Evolutionary conservation across 2,888 invertebrate genomes (phyloP).

Genomic region (Drosophila fungiperda): DNA sequence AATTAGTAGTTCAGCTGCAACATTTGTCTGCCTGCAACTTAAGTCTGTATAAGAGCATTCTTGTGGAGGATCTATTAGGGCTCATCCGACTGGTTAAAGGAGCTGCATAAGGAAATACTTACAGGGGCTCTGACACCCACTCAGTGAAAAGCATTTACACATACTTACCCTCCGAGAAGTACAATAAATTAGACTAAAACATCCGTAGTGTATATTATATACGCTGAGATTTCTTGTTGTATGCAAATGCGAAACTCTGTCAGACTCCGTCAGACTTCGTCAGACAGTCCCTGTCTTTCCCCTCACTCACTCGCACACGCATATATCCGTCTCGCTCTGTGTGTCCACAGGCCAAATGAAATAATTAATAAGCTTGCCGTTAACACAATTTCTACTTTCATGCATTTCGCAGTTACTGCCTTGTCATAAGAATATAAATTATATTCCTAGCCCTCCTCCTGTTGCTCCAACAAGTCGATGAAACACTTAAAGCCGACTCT

Average conservation of each 20-base stretch:
- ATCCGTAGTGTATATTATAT: conserved; percentile 35
- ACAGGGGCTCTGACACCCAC: conserved; percentile 1
- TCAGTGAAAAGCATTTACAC: conserved; percentile 5
- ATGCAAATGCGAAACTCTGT: conserved; percentile 33
- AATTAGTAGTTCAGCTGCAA: conserved; percentile 7
- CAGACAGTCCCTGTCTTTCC: background rate
- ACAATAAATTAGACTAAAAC: conserved; percentile 62
- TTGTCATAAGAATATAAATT: conserved; percentile 53
- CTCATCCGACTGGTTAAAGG: conserved; percentile 29
- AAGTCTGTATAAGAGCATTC: conserved; percentile 2
- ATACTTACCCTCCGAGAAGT: conserved; percentile 35
- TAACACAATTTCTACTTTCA: conserved; percentile 64
- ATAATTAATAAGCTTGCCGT: conserved; percentile 70
- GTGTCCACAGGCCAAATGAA: conserved; percentile 53
- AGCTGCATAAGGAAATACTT: conserved; percentile 16
- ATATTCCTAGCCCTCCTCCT: conserved; percentile 9
- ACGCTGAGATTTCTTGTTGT: conserved; percentile 36
- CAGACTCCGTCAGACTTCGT: background rate
- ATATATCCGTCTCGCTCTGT: background rate
- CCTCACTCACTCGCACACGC: background rate
- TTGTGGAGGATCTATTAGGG: conserved; percentile 27
- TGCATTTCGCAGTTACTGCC: conserved; percentile 53
- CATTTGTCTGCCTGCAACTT: background rate
- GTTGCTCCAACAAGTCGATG: conserved; percentile 14
- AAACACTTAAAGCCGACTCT: conserved; percentile 28